Percentiles rank a stretch among this genome's conserved stretches.
These are phyloP conservation scores for Ichneumon xanthorius DNA, from an alignment of 2,888 invertebrate genomes.

Conservation along the genomic window DNA sequence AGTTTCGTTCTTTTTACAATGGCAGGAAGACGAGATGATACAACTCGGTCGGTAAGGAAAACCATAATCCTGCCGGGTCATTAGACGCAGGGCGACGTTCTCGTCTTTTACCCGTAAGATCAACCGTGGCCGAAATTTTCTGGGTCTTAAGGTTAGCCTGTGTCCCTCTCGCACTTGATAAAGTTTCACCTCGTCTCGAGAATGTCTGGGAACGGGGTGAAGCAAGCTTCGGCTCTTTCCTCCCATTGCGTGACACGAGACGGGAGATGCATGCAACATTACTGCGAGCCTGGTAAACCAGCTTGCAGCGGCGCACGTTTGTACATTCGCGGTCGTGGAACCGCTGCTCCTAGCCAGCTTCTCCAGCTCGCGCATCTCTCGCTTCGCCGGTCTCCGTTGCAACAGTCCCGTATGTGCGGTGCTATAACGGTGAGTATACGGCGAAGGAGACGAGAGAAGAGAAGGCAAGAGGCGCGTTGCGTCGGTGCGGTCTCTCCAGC, in stretches of 20 bases:
- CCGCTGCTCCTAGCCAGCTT: conserved; percentile 1
- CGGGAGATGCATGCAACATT: neutral
- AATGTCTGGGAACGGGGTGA: neutral
- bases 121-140: too few species aligned
- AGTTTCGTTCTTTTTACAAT: too few species aligned
- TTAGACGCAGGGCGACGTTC: too few species aligned
- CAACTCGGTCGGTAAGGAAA: too few species aligned
- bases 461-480: conserved; percentile 61
- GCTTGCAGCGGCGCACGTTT: neutral
- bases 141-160: too few species aligned
- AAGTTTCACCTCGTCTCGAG: neutral
- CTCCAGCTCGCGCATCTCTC: too few species aligned
- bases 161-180: too few species aligned
- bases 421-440: conserved; percentile 31
- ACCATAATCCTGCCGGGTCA: too few species aligned
- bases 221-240: conserved; percentile 1
- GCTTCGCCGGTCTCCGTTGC: conserved; percentile 14
- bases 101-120: too few species aligned
- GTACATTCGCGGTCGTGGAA: conserved; percentile 23
- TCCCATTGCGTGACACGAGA: neutral
- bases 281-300: conserved; percentile 2
- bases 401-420: conserved; percentile 2
- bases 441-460: conserved; percentile 20
- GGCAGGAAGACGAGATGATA: too few species aligned
- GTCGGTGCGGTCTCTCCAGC: conserved; percentile 69